These are phyloP conservation scores for Epinephelus moara DNA, from an alignment of 2,113 vertebrate genomes.

Conservation along the genomic window DNA sequence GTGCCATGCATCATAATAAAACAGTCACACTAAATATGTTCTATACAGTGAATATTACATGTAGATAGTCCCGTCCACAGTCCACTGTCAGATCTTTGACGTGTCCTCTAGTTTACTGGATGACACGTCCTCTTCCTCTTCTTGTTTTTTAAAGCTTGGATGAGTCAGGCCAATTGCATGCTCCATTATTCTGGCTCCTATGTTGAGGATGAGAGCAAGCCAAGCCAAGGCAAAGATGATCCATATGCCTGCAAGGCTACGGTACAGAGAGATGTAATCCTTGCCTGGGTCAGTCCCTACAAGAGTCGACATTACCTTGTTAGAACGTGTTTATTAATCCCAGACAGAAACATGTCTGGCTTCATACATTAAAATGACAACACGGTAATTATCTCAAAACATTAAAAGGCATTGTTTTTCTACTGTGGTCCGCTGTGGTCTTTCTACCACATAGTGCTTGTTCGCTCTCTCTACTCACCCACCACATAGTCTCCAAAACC, in stretches of 20 bases:
- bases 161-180: conserved; percentile 78
- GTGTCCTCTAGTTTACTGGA: conserved; percentile 81
- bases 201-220: conserved; percentile 82
- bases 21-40: not conserved
- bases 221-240: conserved; percentile 82
- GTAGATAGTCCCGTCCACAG: not conserved
- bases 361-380: not conserved
- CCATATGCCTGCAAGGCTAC: conserved; percentile 84
- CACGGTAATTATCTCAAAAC: not conserved
- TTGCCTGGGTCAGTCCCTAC: conserved; percentile 81
- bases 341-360: not conserved
- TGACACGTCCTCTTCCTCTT: conserved; percentile 67
- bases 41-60: not conserved
- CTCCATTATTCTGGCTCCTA: conserved; percentile 85
- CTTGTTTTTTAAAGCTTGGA: conserved; percentile 66
- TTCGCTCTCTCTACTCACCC: conserved; percentile 81
- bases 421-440: not conserved
- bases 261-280: conserved; percentile 83
- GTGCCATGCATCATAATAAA: not conserved
- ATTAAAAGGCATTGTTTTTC: not conserved
- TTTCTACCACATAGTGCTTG: conserved; percentile 24
- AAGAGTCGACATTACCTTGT: not conserved
- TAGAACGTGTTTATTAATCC: not conserved
- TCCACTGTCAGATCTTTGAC: conserved; percentile 75
- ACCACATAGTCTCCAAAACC: conserved; percentile 95